Evolutionary conservation across 2,113 vertebrate species (phyloP), one percentile per base, ranked within the genome.

Genomic region (Burhinus bistriatus): DNA sequence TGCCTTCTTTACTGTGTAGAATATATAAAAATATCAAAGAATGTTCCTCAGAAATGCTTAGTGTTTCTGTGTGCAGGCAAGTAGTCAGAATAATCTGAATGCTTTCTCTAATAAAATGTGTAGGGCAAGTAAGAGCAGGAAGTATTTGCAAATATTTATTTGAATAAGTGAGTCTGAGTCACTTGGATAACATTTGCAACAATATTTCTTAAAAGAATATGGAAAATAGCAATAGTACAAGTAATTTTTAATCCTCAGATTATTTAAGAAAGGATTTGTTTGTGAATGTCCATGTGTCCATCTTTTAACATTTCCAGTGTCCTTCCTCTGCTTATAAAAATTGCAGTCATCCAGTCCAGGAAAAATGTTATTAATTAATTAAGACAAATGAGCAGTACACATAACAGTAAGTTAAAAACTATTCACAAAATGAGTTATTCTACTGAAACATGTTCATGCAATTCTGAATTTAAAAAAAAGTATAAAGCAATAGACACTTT

Each of bases 111-210:
- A 54, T 32, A 69, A 70, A 71, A 84, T 26, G 36, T 2, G 0
- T 18, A 75, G 10, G 44, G 54, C 77, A 94, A 84, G 69, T 44
- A 36, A 81, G 21, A 82, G 45, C 44, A 94, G 72, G 83, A 89
- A 89, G 47, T 49, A 79, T 76, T 92, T 89, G 44, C n/a, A 87
- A 87, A 66, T 76, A 7, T 80, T 94, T 82, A 79, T 93, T 89
- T 85, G 40, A 93, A 62, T 96, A 83, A 92, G 34, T 62, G 77
- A 54, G 21, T 89, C 68, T 89, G 59, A 95, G 45, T 91, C 70
- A 93, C 25, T 80, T 69, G 44, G 15, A 57, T 91, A 64, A 87
- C 10, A 62, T 87, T 84, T 76, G 81, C 57, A 84, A 57, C 5
- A 3, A 36, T 64, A 78, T 71, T 92, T 76, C 61, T 92, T 65